These are phyloP conservation scores for Eucriotettix oculatus DNA, from an alignment of 2,888 invertebrate species.

Conservation along the genomic window DNA sequence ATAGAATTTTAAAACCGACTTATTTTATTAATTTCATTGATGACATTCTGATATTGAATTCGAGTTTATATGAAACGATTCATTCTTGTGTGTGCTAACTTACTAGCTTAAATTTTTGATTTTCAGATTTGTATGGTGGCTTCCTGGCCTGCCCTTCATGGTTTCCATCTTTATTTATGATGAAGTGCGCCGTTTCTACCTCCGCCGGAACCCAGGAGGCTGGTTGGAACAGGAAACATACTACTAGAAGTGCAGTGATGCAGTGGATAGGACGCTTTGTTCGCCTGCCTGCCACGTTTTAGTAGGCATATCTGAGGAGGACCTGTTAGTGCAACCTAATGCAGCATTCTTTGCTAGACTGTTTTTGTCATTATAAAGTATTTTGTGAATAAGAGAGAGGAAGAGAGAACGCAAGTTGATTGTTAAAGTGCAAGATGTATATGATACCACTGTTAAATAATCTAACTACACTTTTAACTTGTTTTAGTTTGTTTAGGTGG, in stretches of 20 bases:
- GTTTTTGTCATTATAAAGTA: slow-evolving; percentile 3
- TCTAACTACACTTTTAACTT: slow-evolving; percentile 13
- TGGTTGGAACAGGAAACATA: slow-evolving; percentile 99
- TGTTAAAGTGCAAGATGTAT: slow-evolving; percentile 17
- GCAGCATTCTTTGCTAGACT: slow-evolving; percentile 13
- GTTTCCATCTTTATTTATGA: slow-evolving; percentile 97
- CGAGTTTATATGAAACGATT: no score
- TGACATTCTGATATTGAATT: no score
- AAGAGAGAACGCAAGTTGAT: slow-evolving; percentile 13
- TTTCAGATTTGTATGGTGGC: slow-evolving; percentile 93
- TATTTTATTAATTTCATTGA: background rate
- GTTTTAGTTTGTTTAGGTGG: slow-evolving; percentile 3
- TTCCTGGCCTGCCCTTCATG: slow-evolving; percentile 96
- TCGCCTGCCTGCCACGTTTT: slow-evolving; percentile 15
- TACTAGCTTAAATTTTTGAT: background rate
- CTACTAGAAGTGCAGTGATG: slow-evolving; percentile 45
- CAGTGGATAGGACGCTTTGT: slow-evolving; percentile 1
- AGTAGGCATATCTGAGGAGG: slow-evolving; percentile 17
- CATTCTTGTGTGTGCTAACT: no score
- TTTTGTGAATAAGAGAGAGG: background rate
- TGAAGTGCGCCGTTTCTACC: slow-evolving; percentile 91
- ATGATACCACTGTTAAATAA: slow-evolving; percentile 17
- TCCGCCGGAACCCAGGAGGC: slow-evolving; percentile 94
- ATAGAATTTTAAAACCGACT: no score
- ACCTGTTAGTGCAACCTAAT: slow-evolving; percentile 11